Evolutionary conservation across 2,888 invertebrate species (phyloP), one percentile per base, ranked within the genome.

Genomic region (Torymus tubicola): DNA sequence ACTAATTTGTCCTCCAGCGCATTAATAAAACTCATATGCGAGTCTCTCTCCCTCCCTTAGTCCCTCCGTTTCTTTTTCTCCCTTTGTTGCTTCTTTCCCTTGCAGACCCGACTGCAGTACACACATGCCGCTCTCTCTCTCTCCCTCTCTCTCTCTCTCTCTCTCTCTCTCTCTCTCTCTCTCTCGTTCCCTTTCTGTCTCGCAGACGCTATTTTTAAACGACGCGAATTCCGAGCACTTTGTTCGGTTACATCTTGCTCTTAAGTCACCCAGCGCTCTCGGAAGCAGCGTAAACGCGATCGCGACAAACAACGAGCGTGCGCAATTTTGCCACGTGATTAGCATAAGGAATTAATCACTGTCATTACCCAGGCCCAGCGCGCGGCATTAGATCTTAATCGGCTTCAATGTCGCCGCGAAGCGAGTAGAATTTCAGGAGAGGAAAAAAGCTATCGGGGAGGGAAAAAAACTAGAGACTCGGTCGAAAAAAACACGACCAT

Each of bases 1-100:
- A 85, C 88, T 89, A 89, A 89, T 89, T 89, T 89, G 89, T 89
- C 89, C 89, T 87, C 88, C 87, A 89, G 87, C 88, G 86, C 87
- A 88, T 89, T 89, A 88, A 89, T 87, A 88, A 87, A 87, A 85
- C 81, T 80, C 84, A 57, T 67, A 58, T 82, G 81, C 42, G 42
- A 42, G 42, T 31, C 31, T 31, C 5, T 31, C 31, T 31, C 31
- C 83, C 82, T 81, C 80, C 58, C 18, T 18, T 10, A 78, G 80
- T 74, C 18, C 61, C 75, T 58, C 58, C 21, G 57, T 31, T 73
- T 18, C 76, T n/a, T 64, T 72, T 65, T 50, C 69, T 79, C 69
- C 63, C 64, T 57, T 76, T 61, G n/a, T 58, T 16, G n/a, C n/a
- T 58, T 58, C n/a, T 57, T 57, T 57, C 8, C 42, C 42, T 42